These are phyloP conservation scores for human (Homo sapiens) DNA, from an alignment of 2,113 vertebrate genomes.

Conservation along the genomic window GRCh38 chr1:93235501-93236000, in stretches of 20 bases:
- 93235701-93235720: not conserved
- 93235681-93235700: not conserved
- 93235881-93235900: not conserved
- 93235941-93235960: not conserved
- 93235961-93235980: conserved; percentile 15
- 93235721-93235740: not conserved
- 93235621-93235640: not conserved
- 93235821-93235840: not conserved
- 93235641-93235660: conserved; percentile 1
- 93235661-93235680: not conserved
- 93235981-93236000: conserved; percentile 9
- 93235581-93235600: not conserved
- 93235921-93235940: conserved; percentile 42
- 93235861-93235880: not conserved
- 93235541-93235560: not conserved
- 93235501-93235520: not conserved
- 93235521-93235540: not conserved
- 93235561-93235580: not conserved
- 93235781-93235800: not conserved
- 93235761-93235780: not conserved
- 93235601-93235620: not conserved
- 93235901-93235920: not conserved
- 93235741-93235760: not conserved
- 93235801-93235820: not conserved
- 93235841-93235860: not conserved